Evolutionary conservation across 2,797 vertebrate species (phyloP), one percentile per base, ranked within the genome.

Genomic region (Paguma larvata): DNA sequence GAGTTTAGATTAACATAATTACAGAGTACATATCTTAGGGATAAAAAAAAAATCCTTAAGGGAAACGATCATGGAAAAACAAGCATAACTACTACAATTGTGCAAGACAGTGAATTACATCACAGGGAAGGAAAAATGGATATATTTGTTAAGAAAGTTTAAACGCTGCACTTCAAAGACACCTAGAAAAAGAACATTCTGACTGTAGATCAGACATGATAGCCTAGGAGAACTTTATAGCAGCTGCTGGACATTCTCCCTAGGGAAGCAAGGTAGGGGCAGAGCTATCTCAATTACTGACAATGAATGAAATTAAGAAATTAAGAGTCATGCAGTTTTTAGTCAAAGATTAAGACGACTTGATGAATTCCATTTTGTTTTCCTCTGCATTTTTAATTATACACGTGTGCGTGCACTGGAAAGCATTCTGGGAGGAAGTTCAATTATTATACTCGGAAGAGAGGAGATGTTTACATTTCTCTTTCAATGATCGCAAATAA

Each of bases 1-100:
- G 91, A 95, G 78, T 85, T 89, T 62, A 72, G 84, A 96, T 96
- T 97, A 97, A 92, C 65, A 91, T 88, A 98, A 96, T 97, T 97
- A 85, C 65, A 72, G 77, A 95, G 56, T 46, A 41, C 48, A 38
- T 94, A 96, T 94, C 11, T 92, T 87, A 92, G 44, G 59, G 32
- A 94, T 94, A 70, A 95, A 97, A 95, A 97, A 44, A 79, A 18
- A 83, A 79, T 56, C 77, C 48, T 62, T 72, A 89, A 87, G 16
- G 51, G 18, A 96, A 73, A 73, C 21, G 70, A 34, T 78, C 38
- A 32, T 48, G 15, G 85, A 77, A 70, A 32, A 93, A 34, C 1
- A 92, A 53, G 25, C 34, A 32, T 19, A 94, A 53, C 44, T 82
- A 62, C 25, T 65, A 30, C 12, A 84, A 41, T 62, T 95, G 51